Base-by-base conservation (phyloP, 2,113 vertebrate genomes). In the Struthio camelus region DNA sequence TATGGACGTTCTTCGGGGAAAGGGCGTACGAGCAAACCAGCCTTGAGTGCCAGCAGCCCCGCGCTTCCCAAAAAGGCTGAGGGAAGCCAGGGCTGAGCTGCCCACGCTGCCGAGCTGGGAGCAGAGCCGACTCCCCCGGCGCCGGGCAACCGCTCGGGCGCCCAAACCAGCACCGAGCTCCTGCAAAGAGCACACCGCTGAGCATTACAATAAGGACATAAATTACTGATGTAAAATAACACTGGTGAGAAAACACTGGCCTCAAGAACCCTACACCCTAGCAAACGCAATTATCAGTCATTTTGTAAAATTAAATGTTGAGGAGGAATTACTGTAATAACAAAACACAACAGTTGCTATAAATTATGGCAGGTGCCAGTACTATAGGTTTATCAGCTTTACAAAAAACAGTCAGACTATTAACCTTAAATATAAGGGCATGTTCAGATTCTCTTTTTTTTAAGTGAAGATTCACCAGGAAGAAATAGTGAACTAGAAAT, bases 181-280 rank as follows among this genome's bases (percentile, higher is more conserved):
- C 36, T 2, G 0, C n/a, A 34, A 27, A 50, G 19, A 25, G 12
- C 32, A 82, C 51, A 32, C 4, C 0, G 0, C 16, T 2, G 0
- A 40, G 54, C 34, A 19, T n/a, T n/a, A 34, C 36, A 25, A 8
- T 8, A n/a, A 2, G 0, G 15, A 22, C 28, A 5, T 1, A 10
- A 0, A 0, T 3, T 40, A 16, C 4, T 3, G 17, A 20, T 4
- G 18, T 65, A 71, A 82, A 62, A 44, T 5, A 54, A 40, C 11
- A 4, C 34, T 13, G 17, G 20, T 5, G 25, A 7, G 58, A 79
- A 20, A 80, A 36, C 32, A 25, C 14, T 56, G n/a, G 16, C 28
- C n/a, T n/a, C 67, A 34, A 14, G 70, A 86, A 76, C 8, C 5
- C 22, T 10, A 20, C 14, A 25, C 8, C 40, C 23, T 51, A 89